Evolutionary conservation across 2,797 vertebrate species (phyloP).

Genomic region (Spondyliosoma cantharus): DNA sequence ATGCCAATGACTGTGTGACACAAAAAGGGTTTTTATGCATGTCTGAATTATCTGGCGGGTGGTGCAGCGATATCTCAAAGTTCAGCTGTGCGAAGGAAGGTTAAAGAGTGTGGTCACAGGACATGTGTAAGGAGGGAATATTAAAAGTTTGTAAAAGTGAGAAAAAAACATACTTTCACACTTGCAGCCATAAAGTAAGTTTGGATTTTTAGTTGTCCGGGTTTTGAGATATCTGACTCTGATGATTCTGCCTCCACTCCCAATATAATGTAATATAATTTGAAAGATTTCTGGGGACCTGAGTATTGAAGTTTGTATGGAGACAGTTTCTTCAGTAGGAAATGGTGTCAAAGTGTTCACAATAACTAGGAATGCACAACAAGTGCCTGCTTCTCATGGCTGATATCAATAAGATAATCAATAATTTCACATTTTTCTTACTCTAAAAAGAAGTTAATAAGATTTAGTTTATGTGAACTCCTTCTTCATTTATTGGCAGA

Average conservation of each 20-base stretch:
- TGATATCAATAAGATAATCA: too few relatives aligned
- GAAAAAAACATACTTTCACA: not conserved
- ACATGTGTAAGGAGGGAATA: not conserved
- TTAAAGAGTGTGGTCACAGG: not conserved
- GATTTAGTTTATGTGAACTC: too few relatives aligned
- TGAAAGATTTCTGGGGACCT: not conserved
- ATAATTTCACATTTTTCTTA: too few relatives aligned
- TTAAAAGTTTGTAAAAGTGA: not conserved
- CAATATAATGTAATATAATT: not conserved
- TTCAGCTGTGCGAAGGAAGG: conserved; percentile 37
- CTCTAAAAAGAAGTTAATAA: too few relatives aligned
- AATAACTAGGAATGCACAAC: too few relatives aligned
- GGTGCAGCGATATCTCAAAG: conserved; percentile 46
- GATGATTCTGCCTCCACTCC: not conserved
- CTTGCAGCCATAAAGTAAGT: not conserved
- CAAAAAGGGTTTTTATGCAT: conserved; percentile 36
- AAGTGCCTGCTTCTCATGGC: too few relatives aligned
- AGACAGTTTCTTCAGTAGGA: not conserved
- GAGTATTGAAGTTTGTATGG: not conserved
- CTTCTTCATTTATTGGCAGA: too few relatives aligned
- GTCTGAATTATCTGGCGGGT: conserved; percentile 40
- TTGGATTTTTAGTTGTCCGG: not conserved
- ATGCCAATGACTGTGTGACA: conserved; percentile 20
- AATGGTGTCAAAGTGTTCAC: not conserved
- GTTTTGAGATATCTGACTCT: not conserved